A percentile compares a stretch with the other conserved stretches of the same genome.
Evolutionary conservation across 1,140 invertebrate species (phyloP).

Genomic region (Monomorium pharaonis): DNA sequence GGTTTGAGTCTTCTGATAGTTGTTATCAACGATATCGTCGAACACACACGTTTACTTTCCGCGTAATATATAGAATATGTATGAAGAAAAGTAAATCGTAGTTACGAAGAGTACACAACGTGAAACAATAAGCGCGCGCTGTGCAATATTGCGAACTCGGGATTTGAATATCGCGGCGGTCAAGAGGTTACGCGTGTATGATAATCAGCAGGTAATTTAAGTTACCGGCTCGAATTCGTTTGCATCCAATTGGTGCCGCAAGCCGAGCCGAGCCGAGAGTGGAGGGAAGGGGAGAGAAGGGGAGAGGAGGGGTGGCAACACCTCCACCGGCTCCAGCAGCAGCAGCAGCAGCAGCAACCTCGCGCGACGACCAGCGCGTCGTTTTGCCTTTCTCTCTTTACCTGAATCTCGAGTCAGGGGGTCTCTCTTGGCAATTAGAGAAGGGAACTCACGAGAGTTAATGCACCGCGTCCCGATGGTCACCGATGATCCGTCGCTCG

Average conservation of each 20-base stretch:
- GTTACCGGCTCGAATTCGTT: slow-evolving; percentile 43
- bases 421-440: slow-evolving; percentile 56
- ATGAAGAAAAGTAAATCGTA: not conserved
- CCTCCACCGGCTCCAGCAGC: not conserved
- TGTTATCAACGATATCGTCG: not conserved
- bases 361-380: not conserved
- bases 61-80: not conserved
- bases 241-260: slow-evolving; percentile 41
- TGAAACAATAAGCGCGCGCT: not conserved
- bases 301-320: not conserved
- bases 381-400: slow-evolving; percentile 69
- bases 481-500: slow-evolving; percentile 67
- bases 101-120: not conserved
- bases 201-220: slow-evolving; percentile 34
- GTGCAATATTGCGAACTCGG: not conserved
- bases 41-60: not conserved
- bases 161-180: slow-evolving; percentile 14
- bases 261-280: not conserved
- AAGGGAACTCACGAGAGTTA: slow-evolving; percentile 69
- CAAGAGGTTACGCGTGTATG: slow-evolving; percentile 13
- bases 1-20: not conserved
- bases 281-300: too few species aligned
- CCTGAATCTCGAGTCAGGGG: slow-evolving; percentile 26
- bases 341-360: not conserved
- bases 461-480: slow-evolving; percentile 63